These are phyloP conservation scores for Sinodicranocentrus sp. DNA, from an alignment of 2,888 invertebrate genomes.

Conservation along the genomic window DNA sequence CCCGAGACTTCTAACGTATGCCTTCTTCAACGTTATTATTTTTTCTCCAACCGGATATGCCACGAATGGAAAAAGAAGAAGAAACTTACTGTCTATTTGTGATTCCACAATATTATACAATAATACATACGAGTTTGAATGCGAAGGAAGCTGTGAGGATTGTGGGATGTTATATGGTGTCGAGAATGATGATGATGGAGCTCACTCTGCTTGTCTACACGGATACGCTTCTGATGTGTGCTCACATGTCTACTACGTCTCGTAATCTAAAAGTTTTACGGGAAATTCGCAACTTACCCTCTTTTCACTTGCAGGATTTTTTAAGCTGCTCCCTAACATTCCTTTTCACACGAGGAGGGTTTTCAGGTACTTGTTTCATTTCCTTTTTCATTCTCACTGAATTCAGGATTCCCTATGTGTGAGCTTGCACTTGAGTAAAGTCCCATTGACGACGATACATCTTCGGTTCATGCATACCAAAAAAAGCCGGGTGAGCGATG, in stretches of 20 bases:
- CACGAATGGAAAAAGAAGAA: not conserved
- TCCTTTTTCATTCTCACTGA: conserved; percentile 39
- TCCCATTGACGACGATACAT: not conserved
- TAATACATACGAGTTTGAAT: not conserved
- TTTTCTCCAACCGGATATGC: conserved; percentile 14
- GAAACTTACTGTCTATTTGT: not conserved
- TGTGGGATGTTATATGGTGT: conserved; percentile 7
- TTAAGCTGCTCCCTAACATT: not conserved
- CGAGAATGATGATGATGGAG: conserved; percentile 6
- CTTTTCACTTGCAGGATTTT: conserved; percentile 6
- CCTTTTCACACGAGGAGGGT: not conserved
- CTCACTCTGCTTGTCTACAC: no score
- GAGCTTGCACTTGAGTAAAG: not conserved
- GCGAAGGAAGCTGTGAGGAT: not conserved
- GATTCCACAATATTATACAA: conserved; percentile 3
- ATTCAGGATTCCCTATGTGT: not conserved
- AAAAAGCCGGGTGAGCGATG: not conserved
- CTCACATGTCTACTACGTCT: not conserved
- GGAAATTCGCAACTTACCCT: conserved; percentile 32
- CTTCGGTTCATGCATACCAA: not conserved
- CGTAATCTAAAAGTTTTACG: conserved; percentile 38
- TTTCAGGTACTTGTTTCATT: conserved; percentile 35
- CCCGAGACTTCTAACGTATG: not conserved
- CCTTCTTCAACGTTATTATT: not conserved
- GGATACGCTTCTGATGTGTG: not conserved